Percentiles rank a stretch among this genome's conserved stretches.
These are phyloP conservation scores for Sitta europaea DNA, from an alignment of 2,113 vertebrate genomes.

Conservation along the genomic window DNA sequence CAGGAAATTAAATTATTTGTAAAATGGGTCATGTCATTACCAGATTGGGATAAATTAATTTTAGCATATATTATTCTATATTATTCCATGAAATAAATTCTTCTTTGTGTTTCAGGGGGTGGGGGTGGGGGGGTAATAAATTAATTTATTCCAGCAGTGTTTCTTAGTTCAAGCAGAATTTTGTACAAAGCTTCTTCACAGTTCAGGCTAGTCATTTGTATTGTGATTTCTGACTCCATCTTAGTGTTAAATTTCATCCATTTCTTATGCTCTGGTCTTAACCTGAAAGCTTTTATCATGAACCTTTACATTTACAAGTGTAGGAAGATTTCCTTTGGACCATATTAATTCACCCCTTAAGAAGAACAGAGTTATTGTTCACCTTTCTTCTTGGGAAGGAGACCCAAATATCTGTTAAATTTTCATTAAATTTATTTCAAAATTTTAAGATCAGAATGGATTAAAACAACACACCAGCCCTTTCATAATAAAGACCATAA, in stretches of 20 bases:
- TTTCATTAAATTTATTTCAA: neutral
- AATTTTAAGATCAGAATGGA: neutral
- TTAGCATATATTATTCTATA: neutral
- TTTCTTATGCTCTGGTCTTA: neutral
- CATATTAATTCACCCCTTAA: neutral
- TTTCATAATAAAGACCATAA: neutral
- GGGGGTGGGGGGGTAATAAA: accelerated
- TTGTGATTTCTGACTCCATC: neutral
- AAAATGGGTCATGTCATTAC: neutral
- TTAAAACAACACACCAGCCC: neutral
- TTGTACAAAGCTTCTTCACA: neutral
- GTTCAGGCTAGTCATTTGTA: neutral
- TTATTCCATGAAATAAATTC: neutral
- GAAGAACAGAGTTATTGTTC: neutral
- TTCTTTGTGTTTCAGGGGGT: neutral
- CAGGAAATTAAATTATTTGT: neutral
- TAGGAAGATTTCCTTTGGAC: neutral
- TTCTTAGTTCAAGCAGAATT: neutral
- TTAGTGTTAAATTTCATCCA: neutral
- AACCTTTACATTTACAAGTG: neutral
- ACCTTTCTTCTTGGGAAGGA: neutral
- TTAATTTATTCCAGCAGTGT: neutral
- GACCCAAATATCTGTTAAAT: neutral
- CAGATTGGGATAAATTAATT: neutral
- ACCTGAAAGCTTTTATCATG: neutral